These are phyloP conservation scores for Julus scanicus DNA, from an alignment of 2,888 invertebrate species.

Conservation along the genomic window DNA sequence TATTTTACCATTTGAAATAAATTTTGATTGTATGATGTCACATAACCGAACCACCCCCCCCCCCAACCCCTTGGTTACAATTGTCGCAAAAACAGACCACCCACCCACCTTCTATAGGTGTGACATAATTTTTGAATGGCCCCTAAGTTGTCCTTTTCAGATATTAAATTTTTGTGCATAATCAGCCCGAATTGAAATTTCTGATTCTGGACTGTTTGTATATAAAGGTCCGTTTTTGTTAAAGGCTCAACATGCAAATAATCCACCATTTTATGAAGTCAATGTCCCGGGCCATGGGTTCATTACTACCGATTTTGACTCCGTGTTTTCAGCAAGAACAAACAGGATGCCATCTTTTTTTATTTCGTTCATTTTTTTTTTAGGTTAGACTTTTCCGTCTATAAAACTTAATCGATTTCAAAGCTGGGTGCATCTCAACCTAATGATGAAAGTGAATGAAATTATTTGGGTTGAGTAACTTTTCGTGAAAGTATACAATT, in stretches of 20 bases:
- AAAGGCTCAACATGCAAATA: constrained; percentile 10
- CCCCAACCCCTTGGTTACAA: too few species aligned
- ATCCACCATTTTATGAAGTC: constrained; percentile 1
- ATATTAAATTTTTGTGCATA: background rate
- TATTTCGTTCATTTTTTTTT: background rate
- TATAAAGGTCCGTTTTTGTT: background rate
- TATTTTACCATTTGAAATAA: too few species aligned
- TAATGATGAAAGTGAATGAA: constrained; percentile 28
- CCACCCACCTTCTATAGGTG: too few species aligned
- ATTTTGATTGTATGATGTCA: too few species aligned
- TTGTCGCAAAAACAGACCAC: too few species aligned
- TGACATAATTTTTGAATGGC: too few species aligned
- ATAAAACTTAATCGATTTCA: constrained; percentile 43
- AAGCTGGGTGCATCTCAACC: background rate
- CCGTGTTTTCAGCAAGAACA: background rate
- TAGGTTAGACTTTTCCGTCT: constrained; percentile 23
- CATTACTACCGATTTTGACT: constrained; percentile 24
- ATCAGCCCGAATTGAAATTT: background rate
- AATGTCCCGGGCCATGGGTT: constrained; percentile 29
- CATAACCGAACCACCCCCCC: too few species aligned
- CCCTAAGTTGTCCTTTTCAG: background rate
- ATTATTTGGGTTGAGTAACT: background rate
- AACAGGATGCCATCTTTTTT: constrained; percentile 24
- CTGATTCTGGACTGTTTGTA: background rate
- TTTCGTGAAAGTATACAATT: too few species aligned